These are phyloP conservation scores for Ceratina australensis DNA, from an alignment of 1,140 invertebrate species.

Conservation along the genomic window DNA sequence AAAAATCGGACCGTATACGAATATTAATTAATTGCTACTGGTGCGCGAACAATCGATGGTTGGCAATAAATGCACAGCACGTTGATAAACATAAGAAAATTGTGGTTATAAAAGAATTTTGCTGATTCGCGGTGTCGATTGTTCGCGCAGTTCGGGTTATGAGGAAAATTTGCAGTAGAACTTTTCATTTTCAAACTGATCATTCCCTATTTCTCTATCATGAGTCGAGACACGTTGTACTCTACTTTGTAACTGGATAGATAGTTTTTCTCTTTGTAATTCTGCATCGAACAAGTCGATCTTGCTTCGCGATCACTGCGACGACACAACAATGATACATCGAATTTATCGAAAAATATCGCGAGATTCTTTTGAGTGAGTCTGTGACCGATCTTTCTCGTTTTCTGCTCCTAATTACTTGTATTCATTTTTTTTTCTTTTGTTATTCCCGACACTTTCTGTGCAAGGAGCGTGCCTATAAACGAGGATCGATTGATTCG, in stretches of 20 bases:
- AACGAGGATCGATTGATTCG: slow-evolving; percentile 65
- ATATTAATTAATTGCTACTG: slow-evolving; percentile 76
- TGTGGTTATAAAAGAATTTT: too few species aligned
- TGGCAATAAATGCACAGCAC: too few species aligned
- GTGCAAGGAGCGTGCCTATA: slow-evolving; percentile 67
- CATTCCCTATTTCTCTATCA: slow-evolving; percentile 49
- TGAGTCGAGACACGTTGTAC: slow-evolving; percentile 36
- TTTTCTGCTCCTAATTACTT: slow-evolving; percentile 5
- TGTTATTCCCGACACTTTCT: slow-evolving; percentile 46
- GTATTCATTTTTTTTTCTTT: slow-evolving; percentile 17
- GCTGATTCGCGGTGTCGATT: slow-evolving; percentile 59
- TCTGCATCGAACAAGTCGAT: slow-evolving; percentile 21
- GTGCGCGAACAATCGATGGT: slow-evolving; percentile 67
- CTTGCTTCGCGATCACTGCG: slow-evolving; percentile 36
- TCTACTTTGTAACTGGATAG: slow-evolving; percentile 24
- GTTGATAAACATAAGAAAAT: too few species aligned
- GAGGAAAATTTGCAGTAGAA: slow-evolving; percentile 80
- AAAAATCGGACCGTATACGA: slow-evolving; percentile 73
- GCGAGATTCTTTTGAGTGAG: slow-evolving; percentile 34
- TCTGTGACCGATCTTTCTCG: slow-evolving; percentile 9
- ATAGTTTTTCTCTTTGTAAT: slow-evolving; percentile 5
- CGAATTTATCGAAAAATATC: slow-evolving; percentile 31
- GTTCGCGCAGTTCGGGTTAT: slow-evolving; percentile 70
- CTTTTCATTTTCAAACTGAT: slow-evolving; percentile 65
- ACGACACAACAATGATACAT: slow-evolving; percentile 34